phyloP scores from a whole-genome alignment of 92 coral and sea anemone species.

The Palythoa caribaeorum region DNA sequence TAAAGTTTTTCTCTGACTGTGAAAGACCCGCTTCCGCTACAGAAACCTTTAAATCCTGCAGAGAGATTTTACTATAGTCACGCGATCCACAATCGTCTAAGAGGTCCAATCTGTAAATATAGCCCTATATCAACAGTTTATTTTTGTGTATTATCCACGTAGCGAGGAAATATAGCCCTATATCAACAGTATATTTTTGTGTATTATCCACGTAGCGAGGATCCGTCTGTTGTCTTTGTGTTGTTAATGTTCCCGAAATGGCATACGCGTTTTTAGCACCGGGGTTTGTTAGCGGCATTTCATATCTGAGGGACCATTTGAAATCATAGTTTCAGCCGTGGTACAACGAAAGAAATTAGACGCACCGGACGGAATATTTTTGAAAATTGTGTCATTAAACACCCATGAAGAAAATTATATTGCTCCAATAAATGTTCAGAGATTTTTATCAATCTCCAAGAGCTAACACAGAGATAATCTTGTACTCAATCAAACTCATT shows the following conservation, averaged over 20 bases:
- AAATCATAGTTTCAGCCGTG: neutral
- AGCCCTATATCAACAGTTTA: constrained; percentile 20
- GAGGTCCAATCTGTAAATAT: constrained; percentile 7
- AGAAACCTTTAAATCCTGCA: neutral
- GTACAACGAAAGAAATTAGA: too few relatives aligned
- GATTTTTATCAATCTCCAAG: constrained; percentile 27
- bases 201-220: constrained; percentile 10
- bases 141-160: constrained; percentile 10
- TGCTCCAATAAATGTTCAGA: constrained; percentile 25
- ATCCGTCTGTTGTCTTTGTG: neutral
- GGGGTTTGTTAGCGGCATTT: neutral
- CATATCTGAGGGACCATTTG: neutral
- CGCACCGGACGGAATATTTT: neutral
- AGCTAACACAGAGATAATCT: constrained; percentile 22
- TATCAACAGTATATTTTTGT: constrained; percentile 30
- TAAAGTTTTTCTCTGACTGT: neutral
- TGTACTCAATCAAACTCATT: constrained; percentile 3
- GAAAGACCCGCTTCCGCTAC: neutral
- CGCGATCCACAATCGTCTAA: constrained; percentile 19
- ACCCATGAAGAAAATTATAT: constrained; percentile 2
- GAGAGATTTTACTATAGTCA: constrained; percentile 18
- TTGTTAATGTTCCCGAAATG: neutral
- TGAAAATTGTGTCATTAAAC: constrained; percentile 3
- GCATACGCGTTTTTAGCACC: neutral
- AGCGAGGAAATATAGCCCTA: constrained; percentile 3